Evolutionary conservation across 2,888 invertebrate genomes (phyloP).

Genomic region (Thelaira solivaga): DNA sequence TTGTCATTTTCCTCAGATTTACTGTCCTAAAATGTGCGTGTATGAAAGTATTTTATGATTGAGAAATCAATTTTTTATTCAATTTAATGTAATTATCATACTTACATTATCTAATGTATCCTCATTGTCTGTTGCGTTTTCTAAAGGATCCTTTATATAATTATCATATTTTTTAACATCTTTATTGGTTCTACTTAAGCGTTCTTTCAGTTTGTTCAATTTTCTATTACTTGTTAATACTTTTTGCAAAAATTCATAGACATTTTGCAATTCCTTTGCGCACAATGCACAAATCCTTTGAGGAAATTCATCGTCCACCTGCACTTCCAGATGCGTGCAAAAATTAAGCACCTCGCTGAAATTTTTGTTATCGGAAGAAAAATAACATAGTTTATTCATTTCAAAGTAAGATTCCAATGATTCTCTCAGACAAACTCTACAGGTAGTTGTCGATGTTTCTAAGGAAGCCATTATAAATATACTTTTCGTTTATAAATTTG

Average conservation of each 20-base stretch:
- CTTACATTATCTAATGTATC: conserved; percentile 25
- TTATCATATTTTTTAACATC: background rate
- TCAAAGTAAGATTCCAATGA: conserved; percentile 29
- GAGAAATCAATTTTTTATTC: background rate
- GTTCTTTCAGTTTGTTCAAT: background rate
- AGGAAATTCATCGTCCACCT: conserved; percentile 62
- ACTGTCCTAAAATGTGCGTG: conserved; percentile 15
- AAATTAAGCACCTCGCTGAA: conserved; percentile 63
- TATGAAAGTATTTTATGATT: too few relatives aligned
- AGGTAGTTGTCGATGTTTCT: background rate
- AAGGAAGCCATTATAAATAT: conserved; percentile 1
- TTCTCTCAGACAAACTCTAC: conserved; percentile 45
- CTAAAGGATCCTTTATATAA: conserved; percentile 64
- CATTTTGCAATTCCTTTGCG: conserved; percentile 60
- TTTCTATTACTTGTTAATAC: conserved; percentile 52
- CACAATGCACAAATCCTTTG: conserved; percentile 65
- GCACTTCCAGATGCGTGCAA: conserved; percentile 65
- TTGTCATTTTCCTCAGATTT: background rate
- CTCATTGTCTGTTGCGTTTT: conserved; percentile 64
- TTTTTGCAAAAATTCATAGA: conserved; percentile 62
- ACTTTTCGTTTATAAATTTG: too few relatives aligned
- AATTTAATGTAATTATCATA: background rate
- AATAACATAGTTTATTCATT: conserved; percentile 37
- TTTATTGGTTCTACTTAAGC: background rate
- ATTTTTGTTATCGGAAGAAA: conserved; percentile 33